Conservation (phyloP, 2,888 invertebrate species). For the Ophioninae sp. region DNA sequence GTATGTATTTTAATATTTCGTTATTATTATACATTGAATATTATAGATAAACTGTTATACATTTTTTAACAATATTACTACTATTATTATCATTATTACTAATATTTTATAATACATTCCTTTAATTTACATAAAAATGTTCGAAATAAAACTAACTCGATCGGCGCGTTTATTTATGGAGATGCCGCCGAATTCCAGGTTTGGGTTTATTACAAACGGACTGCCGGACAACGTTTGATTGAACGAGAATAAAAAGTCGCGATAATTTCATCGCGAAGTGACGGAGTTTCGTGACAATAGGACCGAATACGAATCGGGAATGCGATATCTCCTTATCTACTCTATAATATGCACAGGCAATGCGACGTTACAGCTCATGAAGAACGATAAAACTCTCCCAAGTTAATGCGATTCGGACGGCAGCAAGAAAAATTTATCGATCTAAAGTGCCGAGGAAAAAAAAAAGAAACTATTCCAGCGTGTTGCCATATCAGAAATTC, state of each 20-base stretch:
- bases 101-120: not conserved
- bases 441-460: not conserved
- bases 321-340: constrained; percentile 4
- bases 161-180: no score
- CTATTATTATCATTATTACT: not conserved
- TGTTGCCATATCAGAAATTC: constrained; percentile 29
- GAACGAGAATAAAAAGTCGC: not conserved
- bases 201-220: not conserved
- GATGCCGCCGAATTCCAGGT: not conserved
- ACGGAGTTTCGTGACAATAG: not conserved
- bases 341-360: constrained; percentile 1
- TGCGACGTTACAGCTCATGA: not conserved
- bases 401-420: constrained; percentile 16
- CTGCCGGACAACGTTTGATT: not conserved
- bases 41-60: no score
- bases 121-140: not conserved
- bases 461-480: constrained; percentile 1
- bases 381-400: constrained; percentile 32
- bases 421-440: constrained; percentile 40
- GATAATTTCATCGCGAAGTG: not conserved
- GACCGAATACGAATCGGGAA: not conserved
- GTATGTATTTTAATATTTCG: no score
- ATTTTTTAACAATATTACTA: no score
- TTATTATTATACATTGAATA: no score
- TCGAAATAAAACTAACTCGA: not conserved